Evolutionary conservation across 2,797 vertebrate species (phyloP).

Genomic region (Molothrus aeneus): DNA sequence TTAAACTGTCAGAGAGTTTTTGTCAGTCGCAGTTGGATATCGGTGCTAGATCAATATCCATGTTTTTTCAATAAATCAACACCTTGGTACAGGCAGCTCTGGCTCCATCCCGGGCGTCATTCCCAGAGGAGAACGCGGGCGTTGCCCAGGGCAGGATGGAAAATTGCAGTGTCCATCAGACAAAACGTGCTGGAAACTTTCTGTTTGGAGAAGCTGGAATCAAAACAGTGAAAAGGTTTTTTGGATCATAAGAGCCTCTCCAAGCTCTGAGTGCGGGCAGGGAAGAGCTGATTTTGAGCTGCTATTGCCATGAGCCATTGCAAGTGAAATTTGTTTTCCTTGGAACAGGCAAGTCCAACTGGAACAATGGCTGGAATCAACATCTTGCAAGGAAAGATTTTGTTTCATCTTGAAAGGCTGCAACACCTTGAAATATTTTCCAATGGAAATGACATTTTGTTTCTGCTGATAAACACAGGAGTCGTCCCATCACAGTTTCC

Average conservation of each 20-base stretch:
- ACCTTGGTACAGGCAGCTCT: neutral
- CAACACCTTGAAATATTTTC: slow-evolving; percentile 58
- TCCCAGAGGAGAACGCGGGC: accelerated
- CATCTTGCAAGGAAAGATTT: slow-evolving; percentile 1
- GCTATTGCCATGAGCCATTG: neutral
- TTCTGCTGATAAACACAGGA: neutral
- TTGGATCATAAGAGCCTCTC: neutral
- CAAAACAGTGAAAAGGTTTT: neutral
- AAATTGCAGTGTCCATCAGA: accelerated
- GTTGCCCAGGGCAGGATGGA: neutral
- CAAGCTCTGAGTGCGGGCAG: neutral
- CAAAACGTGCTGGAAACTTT: neutral
- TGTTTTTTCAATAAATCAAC: too few relatives aligned
- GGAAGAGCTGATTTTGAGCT: neutral
- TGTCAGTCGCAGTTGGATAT: too few relatives aligned
- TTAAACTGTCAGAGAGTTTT: too few relatives aligned
- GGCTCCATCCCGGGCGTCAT: neutral
- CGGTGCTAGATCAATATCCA: too few relatives aligned
- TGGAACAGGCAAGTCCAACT: neutral
- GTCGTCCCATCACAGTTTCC: neutral
- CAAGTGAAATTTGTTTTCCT: slow-evolving; percentile 48
- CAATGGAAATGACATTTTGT: slow-evolving; percentile 28
- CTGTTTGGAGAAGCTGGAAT: neutral
- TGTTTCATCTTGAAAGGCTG: slow-evolving; percentile 31
- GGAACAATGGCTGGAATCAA: slow-evolving; percentile 58